Conservation (phyloP, 2,797 vertebrate species). For the Sebastes minor region DNA sequence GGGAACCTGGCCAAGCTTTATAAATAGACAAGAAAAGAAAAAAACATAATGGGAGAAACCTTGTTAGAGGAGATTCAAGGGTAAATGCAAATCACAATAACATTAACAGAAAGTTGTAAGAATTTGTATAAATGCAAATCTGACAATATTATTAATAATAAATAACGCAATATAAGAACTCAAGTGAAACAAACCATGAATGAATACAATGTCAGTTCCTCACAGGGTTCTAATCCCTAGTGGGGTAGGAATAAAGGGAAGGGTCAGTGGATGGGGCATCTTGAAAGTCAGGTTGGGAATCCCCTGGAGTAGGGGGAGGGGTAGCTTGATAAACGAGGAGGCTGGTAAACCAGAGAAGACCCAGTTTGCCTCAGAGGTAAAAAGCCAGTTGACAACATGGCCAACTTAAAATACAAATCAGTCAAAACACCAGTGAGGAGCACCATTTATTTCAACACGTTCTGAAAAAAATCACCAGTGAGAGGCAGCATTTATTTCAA, state of each 20-base stretch:
- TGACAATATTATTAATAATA: neutral
- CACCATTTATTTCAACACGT: too few species aligned
- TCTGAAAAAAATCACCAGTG: too few species aligned
- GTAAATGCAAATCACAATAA: neutral
- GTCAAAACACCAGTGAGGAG: rapidly evolving
- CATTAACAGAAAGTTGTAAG: neutral
- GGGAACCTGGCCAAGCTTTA: neutral
- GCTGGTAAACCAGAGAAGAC: neutral
- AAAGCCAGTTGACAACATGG: rapidly evolving
- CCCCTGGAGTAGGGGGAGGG: neutral
- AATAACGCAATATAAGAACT: neutral
- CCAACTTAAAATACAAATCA: too few species aligned
- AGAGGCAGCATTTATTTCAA: too few species aligned
- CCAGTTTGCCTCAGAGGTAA: too few species aligned
- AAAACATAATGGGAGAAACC: neutral
- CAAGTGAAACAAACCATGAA: neutral
- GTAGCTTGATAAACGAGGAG: neutral
- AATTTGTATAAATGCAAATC: neutral
- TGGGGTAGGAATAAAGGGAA: neutral
- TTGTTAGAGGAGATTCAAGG: neutral
- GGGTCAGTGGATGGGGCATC: neutral
- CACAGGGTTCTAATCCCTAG: neutral
- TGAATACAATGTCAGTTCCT: neutral
- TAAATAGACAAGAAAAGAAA: neutral
- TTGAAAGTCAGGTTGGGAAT: neutral